Percentiles rank a stretch among this genome's conserved stretches.
phyloP scores from a whole-genome alignment of 1,140 invertebrate genomes.

The Eumeta japonica region DNA sequence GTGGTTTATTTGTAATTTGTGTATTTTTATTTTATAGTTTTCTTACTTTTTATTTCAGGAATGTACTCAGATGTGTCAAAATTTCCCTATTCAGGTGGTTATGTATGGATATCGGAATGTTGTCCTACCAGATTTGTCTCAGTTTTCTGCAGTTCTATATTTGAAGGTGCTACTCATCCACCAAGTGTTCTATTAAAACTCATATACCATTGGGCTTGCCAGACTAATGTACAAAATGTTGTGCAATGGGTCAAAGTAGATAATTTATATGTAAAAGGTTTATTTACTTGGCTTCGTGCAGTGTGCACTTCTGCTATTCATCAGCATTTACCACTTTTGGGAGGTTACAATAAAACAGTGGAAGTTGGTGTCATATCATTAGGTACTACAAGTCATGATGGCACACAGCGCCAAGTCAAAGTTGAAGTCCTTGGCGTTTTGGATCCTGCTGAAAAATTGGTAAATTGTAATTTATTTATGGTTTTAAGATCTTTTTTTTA shows the following conservation, averaged over 20 bases:
- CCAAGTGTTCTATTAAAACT: conserved; percentile 79
- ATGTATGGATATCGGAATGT: conserved; percentile 86
- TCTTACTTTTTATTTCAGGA: conserved; percentile 52
- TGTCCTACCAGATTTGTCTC: conserved; percentile 81
- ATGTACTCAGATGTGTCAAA: conserved; percentile 82
- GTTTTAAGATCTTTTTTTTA: conserved; percentile 1
- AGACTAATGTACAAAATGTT: conserved; percentile 84
- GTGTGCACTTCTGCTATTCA: conserved; percentile 76
- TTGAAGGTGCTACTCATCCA: conserved; percentile 78
- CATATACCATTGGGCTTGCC: conserved; percentile 87
- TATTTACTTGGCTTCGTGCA: conserved; percentile 76
- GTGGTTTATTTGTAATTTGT: no score
- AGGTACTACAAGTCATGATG: conserved; percentile 84
- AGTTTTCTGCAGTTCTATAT: conserved; percentile 82
- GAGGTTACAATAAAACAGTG: conserved; percentile 66
- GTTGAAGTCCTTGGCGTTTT: conserved; percentile 86
- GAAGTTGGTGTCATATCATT: conserved; percentile 85
- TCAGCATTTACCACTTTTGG: conserved; percentile 69
- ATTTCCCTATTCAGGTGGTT: conserved; percentile 82
- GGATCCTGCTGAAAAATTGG: conserved; percentile 71
- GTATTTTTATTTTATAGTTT: no score
- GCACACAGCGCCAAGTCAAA: conserved; percentile 78
- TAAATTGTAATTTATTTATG: conserved; percentile 17
- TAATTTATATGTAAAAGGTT: conserved; percentile 54
- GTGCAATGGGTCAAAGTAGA: conserved; percentile 81